These are phyloP conservation scores for Corapipo altera DNA, from an alignment of 2,113 vertebrate species.

Conservation along the genomic window DNA sequence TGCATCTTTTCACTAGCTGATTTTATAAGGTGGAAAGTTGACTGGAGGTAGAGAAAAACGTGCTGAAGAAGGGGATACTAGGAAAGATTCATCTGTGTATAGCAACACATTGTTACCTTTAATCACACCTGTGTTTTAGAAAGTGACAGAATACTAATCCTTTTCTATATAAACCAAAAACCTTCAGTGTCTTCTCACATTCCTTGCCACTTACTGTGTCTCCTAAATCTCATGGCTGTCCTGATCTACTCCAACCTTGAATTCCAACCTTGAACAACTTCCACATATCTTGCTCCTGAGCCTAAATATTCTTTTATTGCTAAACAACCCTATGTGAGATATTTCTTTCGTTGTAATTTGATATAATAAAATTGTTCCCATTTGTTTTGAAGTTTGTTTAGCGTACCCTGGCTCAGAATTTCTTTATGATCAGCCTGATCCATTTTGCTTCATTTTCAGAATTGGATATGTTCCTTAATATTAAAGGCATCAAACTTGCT, in stretches of 20 bases:
- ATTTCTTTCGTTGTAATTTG: not conserved
- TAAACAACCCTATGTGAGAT: not conserved
- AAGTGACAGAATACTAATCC: rapidly evolving
- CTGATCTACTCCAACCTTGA: not conserved
- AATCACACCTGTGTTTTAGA: not conserved
- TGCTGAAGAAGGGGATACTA: not conserved
- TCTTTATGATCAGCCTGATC: not conserved
- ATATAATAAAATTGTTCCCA: not conserved
- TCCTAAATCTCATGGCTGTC: not conserved
- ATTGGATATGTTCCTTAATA: not conserved
- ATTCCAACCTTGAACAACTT: not conserved
- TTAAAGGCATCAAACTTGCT: not conserved
- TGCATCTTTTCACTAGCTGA: not conserved
- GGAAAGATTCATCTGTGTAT: not conserved
- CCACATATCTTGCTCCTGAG: not conserved
- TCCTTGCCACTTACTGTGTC: not conserved
- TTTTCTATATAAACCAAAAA: not conserved
- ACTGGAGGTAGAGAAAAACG: not conserved
- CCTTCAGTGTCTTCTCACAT: not conserved
- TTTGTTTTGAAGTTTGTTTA: not conserved
- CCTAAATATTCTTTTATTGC: not conserved
- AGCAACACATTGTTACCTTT: not conserved
- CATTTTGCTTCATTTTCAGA: slow-evolving; percentile 9
- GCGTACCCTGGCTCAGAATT: not conserved
- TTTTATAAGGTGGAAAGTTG: not conserved